Percentiles rank a stretch among this genome's conserved stretches.
phyloP scores from a whole-genome alignment of 2,888 invertebrate species.

The Copidosoma aretas region DNA sequence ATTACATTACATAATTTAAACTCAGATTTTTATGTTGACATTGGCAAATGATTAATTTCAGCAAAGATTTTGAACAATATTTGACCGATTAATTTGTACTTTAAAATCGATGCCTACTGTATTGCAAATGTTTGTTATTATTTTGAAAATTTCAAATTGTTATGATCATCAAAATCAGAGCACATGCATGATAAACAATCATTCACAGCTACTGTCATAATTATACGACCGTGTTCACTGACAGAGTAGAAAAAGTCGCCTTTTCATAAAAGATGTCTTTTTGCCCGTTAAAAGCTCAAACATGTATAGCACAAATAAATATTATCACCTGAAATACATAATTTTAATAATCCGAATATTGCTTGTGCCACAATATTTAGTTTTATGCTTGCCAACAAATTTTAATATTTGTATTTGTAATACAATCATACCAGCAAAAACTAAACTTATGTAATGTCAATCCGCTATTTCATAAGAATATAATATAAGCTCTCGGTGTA shows the following conservation, averaged over 20 bases:
- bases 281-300: not conserved
- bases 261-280: constrained; percentile 13
- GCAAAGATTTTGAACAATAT: not conserved
- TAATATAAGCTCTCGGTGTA: not conserved
- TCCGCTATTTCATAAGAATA: not conserved
- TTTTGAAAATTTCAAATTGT: too few species aligned
- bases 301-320: not conserved
- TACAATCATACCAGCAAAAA: not conserved
- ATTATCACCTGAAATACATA: not conserved
- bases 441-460: not conserved
- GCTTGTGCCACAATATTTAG: not conserved
- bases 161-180: too few species aligned
- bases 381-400: not conserved
- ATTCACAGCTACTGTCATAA: too few species aligned
- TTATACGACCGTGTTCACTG: too few species aligned
- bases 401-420: not conserved
- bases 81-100: too few species aligned
- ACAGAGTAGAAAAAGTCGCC: constrained; percentile 12
- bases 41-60: not conserved
- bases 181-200: too few species aligned
- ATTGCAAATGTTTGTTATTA: too few species aligned
- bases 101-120: too few species aligned
- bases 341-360: not conserved
- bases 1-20: not conserved
- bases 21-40: not conserved